Base-by-base conservation (phyloP, 2,797 vertebrate genomes). In the Sebastes melanostomus region DNA sequence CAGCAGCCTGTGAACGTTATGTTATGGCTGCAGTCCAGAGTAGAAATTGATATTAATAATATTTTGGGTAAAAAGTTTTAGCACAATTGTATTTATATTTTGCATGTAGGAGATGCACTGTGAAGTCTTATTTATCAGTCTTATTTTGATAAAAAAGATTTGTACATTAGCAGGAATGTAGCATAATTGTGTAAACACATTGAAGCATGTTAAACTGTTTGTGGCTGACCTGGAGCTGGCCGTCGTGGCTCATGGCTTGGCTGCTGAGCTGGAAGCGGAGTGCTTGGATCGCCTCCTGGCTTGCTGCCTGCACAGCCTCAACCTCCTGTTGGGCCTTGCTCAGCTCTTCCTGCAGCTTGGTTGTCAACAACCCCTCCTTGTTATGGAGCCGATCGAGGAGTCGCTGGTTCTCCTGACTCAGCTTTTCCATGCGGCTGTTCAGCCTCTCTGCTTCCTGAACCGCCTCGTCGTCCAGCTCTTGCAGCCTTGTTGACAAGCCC, bases 191-290 rank as follows among this genome's bases (percentile, higher is more conserved):
- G 38, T 42, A 42, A 42, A 42, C 38, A 42, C 38, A 42, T 42
- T 42, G 38, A 42, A 16, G 38, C 38, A 42, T 42, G 38, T 0
- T 42, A 42, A 42, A 42, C 38, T 42, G 38, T 42, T 16, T 16
- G 52, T 25, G 32, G 52, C 90, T 90, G 63, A 94, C 94, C 93
- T 94, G 85, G 30, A 97, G 87, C 91, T 95, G 96, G 88, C 87
- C 93, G 85, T 95, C 90, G 59, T 96, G 94, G 86, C 90, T 94
- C 84, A 94, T 81, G 88, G 96, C 92, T 77, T 98, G 95, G 68
- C 95, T 94, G 86, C 95, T 97, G 86, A 97, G 93, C 86, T 98
- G 96, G 90, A 96, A 95, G 77, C 90, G 96, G 50, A 98, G 83
- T 4, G 93, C 86, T 78, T 96, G 93, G 4, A 96, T 90, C 91